phyloP scores from a whole-genome alignment of 2,888 invertebrate genomes.

The Tholera decimalis region DNA sequence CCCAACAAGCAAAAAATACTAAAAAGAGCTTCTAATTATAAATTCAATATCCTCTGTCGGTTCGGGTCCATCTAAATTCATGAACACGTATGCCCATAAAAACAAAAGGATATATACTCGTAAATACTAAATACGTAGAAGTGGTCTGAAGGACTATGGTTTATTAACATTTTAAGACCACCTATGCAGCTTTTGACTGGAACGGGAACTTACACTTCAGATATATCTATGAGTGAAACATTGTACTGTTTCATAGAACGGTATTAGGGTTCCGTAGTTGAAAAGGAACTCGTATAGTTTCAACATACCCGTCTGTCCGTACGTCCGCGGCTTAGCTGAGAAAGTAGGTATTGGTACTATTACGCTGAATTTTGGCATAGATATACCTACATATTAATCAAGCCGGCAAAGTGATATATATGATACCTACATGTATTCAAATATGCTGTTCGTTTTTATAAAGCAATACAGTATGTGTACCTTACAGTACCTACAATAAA shows the following conservation, averaged over 20 bases:
- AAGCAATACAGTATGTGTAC: no score
- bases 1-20: slow-evolving; percentile 4
- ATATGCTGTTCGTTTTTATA: no score
- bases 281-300: no score
- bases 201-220: slow-evolving; percentile 14
- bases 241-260: no score
- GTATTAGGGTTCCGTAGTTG: no score
- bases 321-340: no score
- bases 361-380: no score
- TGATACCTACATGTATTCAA: no score
- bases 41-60: slow-evolving; percentile 42
- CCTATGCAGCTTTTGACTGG: slow-evolving; percentile 22
- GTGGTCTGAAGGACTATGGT: neutral
- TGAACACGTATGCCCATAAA: slow-evolving; percentile 60
- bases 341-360: no score
- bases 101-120: slow-evolving; percentile 38
- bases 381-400: no score
- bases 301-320: no score
- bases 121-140: slow-evolving; percentile 39
- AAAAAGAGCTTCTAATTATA: slow-evolving; percentile 35
- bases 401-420: no score
- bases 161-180: slow-evolving; percentile 54
- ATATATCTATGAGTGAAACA: neutral
- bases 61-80: slow-evolving; percentile 58
- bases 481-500: neutral